Percentiles rank a stretch among this genome's conserved stretches.
phyloP scores from a whole-genome alignment of 2,888 invertebrate genomes.

The Lymantria dispar region DNA sequence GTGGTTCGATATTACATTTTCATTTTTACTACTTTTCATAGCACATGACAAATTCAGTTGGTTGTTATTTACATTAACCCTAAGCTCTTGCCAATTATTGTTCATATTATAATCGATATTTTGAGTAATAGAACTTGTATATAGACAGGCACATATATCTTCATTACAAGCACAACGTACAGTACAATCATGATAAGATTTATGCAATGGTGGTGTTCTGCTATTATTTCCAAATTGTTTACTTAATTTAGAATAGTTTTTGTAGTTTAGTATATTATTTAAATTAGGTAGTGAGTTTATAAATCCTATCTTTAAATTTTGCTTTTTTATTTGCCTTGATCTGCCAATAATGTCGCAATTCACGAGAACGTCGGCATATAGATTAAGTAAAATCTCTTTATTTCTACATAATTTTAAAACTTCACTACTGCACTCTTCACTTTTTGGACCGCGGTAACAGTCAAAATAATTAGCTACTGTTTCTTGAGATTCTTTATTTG shows the following conservation, averaged over 20 bases:
- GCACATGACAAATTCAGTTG: constrained; percentile 49
- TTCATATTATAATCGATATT: constrained; percentile 39
- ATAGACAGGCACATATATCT: constrained; percentile 35
- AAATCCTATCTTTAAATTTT: background rate
- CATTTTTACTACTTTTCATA: constrained; percentile 36
- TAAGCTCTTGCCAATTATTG: constrained; percentile 44
- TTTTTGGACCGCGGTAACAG: constrained; percentile 26
- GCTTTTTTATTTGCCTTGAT: background rate
- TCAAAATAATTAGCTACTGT: constrained; percentile 23
- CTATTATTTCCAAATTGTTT: background rate
- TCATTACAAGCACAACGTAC: constrained; percentile 52
- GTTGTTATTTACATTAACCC: constrained; percentile 23
- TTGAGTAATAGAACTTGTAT: constrained; percentile 49
- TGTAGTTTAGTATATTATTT: background rate
- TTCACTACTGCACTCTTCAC: constrained; percentile 3
- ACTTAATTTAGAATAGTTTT: background rate
- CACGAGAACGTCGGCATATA: constrained; percentile 16
- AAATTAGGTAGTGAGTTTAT: constrained; percentile 3
- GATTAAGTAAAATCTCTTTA: constrained; percentile 25
- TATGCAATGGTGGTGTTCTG: background rate
- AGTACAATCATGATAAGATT: constrained; percentile 55
- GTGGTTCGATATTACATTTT: background rate
- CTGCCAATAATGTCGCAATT: background rate
- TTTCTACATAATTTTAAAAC: constrained; percentile 15
- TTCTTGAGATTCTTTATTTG: constrained; percentile 20